phyloP scores from a whole-genome alignment of 2,797 vertebrate species.

The Vultur gryphus region DNA sequence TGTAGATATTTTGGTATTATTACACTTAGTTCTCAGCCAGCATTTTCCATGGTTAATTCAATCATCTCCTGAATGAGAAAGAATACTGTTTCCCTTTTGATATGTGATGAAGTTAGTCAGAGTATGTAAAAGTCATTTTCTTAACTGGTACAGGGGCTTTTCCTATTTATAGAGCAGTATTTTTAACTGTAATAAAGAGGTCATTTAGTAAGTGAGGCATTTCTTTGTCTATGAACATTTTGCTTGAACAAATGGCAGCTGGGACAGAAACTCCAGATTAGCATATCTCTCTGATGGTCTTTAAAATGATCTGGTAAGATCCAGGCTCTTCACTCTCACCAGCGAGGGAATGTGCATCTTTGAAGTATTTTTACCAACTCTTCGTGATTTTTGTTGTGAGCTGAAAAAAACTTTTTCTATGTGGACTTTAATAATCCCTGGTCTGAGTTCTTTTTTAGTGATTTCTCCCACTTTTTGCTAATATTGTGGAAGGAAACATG shows the following conservation, averaged over 20 bases:
- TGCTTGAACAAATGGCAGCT: background rate
- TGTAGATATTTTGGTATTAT: background rate
- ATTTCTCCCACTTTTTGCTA: background rate
- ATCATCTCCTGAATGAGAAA: background rate
- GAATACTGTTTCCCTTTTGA: background rate
- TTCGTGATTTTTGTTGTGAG: background rate
- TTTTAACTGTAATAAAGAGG: slow-evolving; percentile 36
- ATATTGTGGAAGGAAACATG: background rate
- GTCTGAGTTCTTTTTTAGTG: background rate
- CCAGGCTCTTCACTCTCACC: background rate
- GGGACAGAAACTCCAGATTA: background rate
- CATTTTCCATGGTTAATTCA: background rate
- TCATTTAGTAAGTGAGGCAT: slow-evolving; percentile 1
- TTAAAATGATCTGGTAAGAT: background rate
- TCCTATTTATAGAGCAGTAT: slow-evolving; percentile 28
- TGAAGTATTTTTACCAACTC: slow-evolving; percentile 34
- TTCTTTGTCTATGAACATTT: background rate
- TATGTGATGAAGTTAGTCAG: background rate
- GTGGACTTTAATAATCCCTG: background rate
- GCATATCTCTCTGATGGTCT: background rate
- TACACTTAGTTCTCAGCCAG: background rate
- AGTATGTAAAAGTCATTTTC: background rate
- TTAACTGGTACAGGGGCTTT: background rate
- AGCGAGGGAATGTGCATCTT: background rate
- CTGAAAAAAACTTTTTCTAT: background rate